Conservation (phyloP, 2,113 vertebrate species). For the Piprites chloris region DNA sequence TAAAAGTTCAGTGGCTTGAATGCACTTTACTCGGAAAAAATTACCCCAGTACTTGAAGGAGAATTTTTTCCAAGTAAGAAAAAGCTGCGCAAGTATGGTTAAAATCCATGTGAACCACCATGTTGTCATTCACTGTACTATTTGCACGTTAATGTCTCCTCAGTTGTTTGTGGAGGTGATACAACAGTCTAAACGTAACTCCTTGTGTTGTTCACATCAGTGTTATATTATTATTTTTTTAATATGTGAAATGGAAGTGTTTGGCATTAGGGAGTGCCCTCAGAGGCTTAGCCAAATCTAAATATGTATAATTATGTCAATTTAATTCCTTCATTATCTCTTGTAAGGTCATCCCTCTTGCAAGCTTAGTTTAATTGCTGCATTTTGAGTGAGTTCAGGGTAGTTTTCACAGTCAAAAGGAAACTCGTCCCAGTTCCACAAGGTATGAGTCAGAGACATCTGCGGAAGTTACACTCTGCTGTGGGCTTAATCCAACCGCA, state of each 20-base stretch:
- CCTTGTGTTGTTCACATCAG: neutral
- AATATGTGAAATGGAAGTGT: neutral
- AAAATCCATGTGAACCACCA: neutral
- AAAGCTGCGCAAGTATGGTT: neutral
- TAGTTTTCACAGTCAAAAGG: conserved; percentile 32
- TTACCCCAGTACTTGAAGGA: neutral
- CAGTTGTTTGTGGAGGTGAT: neutral
- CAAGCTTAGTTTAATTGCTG: neutral
- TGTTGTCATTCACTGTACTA: neutral
- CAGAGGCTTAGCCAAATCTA: neutral
- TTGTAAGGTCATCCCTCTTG: neutral
- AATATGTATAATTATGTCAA: neutral
- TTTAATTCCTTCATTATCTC: neutral
- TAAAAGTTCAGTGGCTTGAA: neutral
- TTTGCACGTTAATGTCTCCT: neutral
- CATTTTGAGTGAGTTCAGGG: neutral
- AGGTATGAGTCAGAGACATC: conserved; percentile 57
- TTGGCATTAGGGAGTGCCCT: neutral
- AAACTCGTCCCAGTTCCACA: conserved; percentile 29
- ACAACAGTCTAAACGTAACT: neutral
- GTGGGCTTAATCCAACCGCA: neutral
- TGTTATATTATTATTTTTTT: neutral
- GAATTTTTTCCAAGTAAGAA: neutral
- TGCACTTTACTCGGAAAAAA: neutral
- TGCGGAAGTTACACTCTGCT: conserved; percentile 37